Base-by-base conservation (phyloP, 2,888 invertebrate genomes). In the Perdita meconis region DNA sequence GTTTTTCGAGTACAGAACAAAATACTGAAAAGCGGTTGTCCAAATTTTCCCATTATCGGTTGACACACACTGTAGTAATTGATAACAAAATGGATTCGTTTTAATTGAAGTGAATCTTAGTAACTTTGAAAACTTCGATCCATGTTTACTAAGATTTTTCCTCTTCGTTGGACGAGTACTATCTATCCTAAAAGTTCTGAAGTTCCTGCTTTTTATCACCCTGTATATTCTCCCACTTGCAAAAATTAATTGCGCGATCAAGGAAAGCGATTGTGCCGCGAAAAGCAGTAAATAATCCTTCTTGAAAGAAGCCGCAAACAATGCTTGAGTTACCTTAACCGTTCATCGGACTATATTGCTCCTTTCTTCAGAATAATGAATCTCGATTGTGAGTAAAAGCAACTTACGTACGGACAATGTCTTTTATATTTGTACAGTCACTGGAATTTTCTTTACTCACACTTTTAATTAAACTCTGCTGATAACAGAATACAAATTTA, bases 241-340 rank as follows among this genome's bases (percentile, higher is more conserved):
- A 63, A n/a, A 38, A 63, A 63, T 50, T 63, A 63, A 63, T 63
- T 63, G 47, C 50, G 26, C 24, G 50, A 51, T 63, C 36, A 51
- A 6, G 63, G 16, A 38, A 38, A 50, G 50, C 50, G 36, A 63
- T 51, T 38, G 38, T 51, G 50, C 36, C n/a, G 36, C 57, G 22
- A 16, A 22, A n/a, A 38, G 38, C 38, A 22, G 38, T 51, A 63
- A 63, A 63, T 63, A 63, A 63, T 44, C 34, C 30, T 53, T 19
- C 42, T 42, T 65, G 24, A 56, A 55, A 56, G 53, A 56, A 56
- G 1, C n/a, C n/a, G 10, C 0, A 53, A 65, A 65, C 56, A 65
- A 65, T 65, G 55, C 22, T 44, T 44, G 13, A 16, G 42, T 65
- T 64, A 30, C n/a, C 34, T 5, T 55, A 19, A 65, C 22, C 42